Conservation (phyloP, 2,113 vertebrate genomes). For the Crotalus viridis region DNA sequence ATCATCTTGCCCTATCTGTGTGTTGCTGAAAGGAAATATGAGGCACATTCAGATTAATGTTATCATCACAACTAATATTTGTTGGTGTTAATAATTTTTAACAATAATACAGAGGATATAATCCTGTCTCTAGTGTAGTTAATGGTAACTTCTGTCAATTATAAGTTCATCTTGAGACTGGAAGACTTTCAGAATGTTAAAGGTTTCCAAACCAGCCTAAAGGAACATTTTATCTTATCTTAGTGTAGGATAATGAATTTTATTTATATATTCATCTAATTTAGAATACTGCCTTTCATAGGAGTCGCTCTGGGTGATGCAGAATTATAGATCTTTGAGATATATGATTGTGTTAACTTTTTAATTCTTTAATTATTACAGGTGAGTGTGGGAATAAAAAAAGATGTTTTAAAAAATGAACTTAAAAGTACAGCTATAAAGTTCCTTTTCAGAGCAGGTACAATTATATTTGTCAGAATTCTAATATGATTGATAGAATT, state of each 20-base stretch:
- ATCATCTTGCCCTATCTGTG: background rate
- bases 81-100: background rate
- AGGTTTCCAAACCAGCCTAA: slow-evolving; percentile 3
- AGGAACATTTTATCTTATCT: background rate
- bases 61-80: background rate
- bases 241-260: background rate
- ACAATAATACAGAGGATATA: background rate
- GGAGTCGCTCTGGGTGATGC: background rate
- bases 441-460: background rate
- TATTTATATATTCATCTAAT: background rate
- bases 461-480: background rate
- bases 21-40: slow-evolving; percentile 14
- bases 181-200: background rate
- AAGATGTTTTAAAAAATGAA: background rate
- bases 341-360: background rate
- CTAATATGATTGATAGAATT: background rate
- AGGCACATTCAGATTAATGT: background rate
- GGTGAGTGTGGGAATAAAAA: background rate
- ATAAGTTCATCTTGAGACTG: background rate
- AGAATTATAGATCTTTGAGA: background rate
- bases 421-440: background rate
- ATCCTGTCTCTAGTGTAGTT: background rate
- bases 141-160: slow-evolving; percentile 2
- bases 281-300: background rate
- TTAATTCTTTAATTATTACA: background rate